Evolutionary conservation across 2,888 invertebrate genomes (phyloP).

Genomic region (Reticulitermes lucifugus): DNA sequence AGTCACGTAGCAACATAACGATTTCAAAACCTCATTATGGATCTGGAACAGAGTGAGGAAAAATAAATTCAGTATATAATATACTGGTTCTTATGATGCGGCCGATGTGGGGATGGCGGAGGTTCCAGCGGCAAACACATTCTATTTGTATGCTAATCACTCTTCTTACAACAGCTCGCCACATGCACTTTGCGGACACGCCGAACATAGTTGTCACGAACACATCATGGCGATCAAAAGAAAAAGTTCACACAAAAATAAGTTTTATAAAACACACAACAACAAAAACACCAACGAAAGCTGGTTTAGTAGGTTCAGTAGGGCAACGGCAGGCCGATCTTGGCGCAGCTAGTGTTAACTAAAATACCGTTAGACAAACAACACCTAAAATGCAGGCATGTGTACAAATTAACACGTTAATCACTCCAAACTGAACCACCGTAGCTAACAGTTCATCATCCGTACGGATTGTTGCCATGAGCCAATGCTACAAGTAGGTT

Average conservation of each 20-base stretch:
- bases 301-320: constrained; percentile 6
- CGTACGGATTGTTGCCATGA: background rate
- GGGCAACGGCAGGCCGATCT: background rate
- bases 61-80: background rate
- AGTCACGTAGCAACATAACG: background rate
- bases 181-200: background rate
- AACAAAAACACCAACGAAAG: background rate
- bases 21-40: background rate
- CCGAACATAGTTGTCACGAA: background rate
- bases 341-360: background rate
- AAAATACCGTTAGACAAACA: constrained; percentile 19
- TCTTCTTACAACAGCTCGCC: background rate
- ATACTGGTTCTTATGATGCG: background rate
- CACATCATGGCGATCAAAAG: background rate
- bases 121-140: background rate
- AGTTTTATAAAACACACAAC: background rate
- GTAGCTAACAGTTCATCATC: background rate
- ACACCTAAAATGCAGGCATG: background rate
- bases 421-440: constrained; percentile 3
- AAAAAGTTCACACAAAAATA: background rate
- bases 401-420: constrained; percentile 19
- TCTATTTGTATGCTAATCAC: background rate
- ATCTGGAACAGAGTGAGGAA: background rate
- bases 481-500: constrained; percentile 17
- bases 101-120: background rate